These are phyloP conservation scores for Sarotherodon lohbergeri DNA, from an alignment of 2,113 vertebrate genomes.

Conservation along the genomic window DNA sequence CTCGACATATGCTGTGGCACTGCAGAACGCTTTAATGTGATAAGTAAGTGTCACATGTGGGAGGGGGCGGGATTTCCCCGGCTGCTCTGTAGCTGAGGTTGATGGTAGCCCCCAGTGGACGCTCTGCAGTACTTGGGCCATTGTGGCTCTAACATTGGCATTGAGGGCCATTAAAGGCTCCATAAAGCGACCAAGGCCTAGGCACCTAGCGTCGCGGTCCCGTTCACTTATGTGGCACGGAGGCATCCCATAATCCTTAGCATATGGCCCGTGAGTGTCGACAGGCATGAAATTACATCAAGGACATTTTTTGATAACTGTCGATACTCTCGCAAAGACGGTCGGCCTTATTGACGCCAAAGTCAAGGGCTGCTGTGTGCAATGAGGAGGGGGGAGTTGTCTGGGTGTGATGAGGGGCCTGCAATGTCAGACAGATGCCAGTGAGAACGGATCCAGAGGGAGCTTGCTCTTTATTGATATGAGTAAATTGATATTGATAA, in stretches of 20 bases:
- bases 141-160: conserved; percentile 21
- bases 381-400: conserved; percentile 41
- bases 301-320: conserved; percentile 97
- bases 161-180: conserved; percentile 50
- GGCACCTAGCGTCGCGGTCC: conserved; percentile 14
- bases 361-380: conserved; percentile 67
- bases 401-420: conserved; percentile 69
- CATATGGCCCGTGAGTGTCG: conserved; percentile 80
- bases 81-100: conserved; percentile 32
- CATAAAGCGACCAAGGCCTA: conserved; percentile 50
- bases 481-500: conserved; percentile 98
- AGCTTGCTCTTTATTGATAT: conserved; percentile 93
- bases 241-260: conserved; percentile 76
- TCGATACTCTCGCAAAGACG: conserved; percentile 83
- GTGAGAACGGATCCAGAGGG: conserved; percentile 78
- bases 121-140: conserved; percentile 50
- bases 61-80: conserved; percentile 34
- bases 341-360: conserved; percentile 82
- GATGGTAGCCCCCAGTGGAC: conserved; percentile 56
- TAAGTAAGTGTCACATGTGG: conserved; percentile 46
- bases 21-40: conserved; percentile 43
- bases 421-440: conserved; percentile 72
- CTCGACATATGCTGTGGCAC: conserved; percentile 61
- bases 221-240: conserved; percentile 32
- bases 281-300: conserved; percentile 91